Conservation (phyloP, 1,140 invertebrate genomes). For the Zaprionus nigranus region DNA sequence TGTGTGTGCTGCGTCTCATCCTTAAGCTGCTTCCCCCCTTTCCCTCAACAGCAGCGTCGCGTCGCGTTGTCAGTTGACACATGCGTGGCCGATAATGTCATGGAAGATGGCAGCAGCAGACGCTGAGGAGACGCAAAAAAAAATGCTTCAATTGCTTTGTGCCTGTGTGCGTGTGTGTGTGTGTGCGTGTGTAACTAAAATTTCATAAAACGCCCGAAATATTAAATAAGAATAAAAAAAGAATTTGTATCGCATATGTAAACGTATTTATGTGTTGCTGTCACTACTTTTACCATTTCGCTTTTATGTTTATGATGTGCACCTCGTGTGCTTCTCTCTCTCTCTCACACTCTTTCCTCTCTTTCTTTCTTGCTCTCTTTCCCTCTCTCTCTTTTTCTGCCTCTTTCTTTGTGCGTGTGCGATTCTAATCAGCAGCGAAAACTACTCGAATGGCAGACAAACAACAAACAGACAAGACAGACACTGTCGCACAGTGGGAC, state of each 20-base stretch:
- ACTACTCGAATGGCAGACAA: slow-evolving; percentile 57
- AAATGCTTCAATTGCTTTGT: slow-evolving; percentile 58
- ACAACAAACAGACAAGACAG: slow-evolving; percentile 40
- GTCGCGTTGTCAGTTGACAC: slow-evolving; percentile 69
- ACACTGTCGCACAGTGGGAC: slow-evolving; percentile 51
- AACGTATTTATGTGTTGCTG: slow-evolving; percentile 70
- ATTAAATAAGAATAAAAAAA: slow-evolving; percentile 78
- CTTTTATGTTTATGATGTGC: slow-evolving; percentile 59
- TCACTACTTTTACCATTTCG: slow-evolving; percentile 59
- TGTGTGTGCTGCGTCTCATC: slow-evolving; percentile 2
- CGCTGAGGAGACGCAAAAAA: slow-evolving; percentile 36
- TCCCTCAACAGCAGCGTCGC: background rate
- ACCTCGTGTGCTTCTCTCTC: slow-evolving; percentile 38
- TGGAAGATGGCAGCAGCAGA: slow-evolving; percentile 29
- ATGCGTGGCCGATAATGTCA: slow-evolving; percentile 78
- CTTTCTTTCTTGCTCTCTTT: background rate
- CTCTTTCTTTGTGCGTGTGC: slow-evolving; percentile 31
- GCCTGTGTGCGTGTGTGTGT: slow-evolving; percentile 4
- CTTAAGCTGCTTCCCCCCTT: background rate
- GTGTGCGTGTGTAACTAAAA: slow-evolving; percentile 63
- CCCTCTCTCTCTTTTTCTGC: background rate
- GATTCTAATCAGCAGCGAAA: slow-evolving; percentile 71
- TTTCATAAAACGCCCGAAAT: slow-evolving; percentile 74
- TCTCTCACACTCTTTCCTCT: background rate
- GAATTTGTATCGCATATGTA: slow-evolving; percentile 57